A percentile compares a stretch with the other conserved stretches of the same genome.
These are phyloP conservation scores for Microcebus griseorufus DNA, from an alignment of 2,113 vertebrate genomes.

Conservation along the genomic window DNA sequence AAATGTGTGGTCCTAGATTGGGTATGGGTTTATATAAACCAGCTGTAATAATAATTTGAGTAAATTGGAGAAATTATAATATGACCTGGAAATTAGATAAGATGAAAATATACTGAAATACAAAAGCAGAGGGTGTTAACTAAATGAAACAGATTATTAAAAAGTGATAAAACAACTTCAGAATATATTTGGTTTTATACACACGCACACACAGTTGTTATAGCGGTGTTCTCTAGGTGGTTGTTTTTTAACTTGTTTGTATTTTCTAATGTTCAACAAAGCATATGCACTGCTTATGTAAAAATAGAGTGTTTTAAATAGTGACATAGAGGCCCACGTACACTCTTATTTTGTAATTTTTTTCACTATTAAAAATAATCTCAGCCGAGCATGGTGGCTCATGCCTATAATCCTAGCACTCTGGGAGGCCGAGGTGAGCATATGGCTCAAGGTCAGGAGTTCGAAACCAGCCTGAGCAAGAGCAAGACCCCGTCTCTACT, in stretches of 20 bases:
- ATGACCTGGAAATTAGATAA: not conserved
- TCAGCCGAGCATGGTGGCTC: no score
- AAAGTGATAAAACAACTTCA: not conserved
- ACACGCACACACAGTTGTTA: not conserved
- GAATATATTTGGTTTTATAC: not conserved
- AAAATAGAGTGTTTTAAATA: not conserved
- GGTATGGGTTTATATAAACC: not conserved
- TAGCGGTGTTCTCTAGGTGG: not conserved
- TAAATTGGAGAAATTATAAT: not conserved
- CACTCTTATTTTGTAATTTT: no score
- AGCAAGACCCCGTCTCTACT: no score
- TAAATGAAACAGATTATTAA: not conserved
- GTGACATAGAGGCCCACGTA: not conserved
- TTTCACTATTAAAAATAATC: no score
- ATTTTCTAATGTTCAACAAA: constrained; percentile 17
- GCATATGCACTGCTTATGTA: not conserved
- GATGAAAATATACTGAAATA: not conserved
- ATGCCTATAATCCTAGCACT: no score
- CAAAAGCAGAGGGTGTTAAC: not conserved
- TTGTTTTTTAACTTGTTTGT: not conserved
- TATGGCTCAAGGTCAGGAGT: no score
- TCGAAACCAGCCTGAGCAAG: no score
- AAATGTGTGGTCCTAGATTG: not conserved
- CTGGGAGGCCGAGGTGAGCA: no score
- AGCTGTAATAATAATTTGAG: not conserved